phyloP scores from a whole-genome alignment of 2,888 invertebrate species.

The Spisula solida region DNA sequence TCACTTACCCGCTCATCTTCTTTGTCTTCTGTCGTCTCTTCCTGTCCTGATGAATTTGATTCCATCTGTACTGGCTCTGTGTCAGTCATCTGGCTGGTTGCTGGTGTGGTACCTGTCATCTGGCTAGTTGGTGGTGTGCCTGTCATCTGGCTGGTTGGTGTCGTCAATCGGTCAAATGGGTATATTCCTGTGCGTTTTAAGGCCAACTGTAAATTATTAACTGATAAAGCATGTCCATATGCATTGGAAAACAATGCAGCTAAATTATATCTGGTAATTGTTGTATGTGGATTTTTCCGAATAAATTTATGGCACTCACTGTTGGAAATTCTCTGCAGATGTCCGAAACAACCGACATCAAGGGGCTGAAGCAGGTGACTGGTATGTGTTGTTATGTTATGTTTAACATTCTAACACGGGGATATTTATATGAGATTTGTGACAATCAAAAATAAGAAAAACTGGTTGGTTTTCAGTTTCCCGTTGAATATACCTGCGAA shows the following conservation, averaged over 20 bases:
- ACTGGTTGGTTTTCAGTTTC: not conserved
- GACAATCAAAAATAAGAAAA: not conserved
- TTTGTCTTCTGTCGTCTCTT: too few species aligned
- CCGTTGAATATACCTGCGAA: constrained; percentile 19
- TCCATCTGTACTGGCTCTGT: too few species aligned
- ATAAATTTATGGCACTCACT: not conserved
- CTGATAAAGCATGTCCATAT: not conserved
- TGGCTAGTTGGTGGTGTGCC: too few species aligned
- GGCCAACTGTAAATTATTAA: not conserved
- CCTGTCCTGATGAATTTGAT: too few species aligned
- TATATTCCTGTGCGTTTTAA: not conserved
- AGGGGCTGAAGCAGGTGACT: constrained; percentile 20
- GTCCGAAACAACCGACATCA: constrained; percentile 33
- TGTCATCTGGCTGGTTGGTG: too few species aligned
- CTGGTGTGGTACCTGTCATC: too few species aligned
- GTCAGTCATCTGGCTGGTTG: too few species aligned
- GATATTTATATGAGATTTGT: not conserved
- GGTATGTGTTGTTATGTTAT: constrained; percentile 21
- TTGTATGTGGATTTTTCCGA: not conserved
- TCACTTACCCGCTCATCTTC: too few species aligned
- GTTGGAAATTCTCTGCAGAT: constrained; percentile 23
- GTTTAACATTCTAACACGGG: not conserved
- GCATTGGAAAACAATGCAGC: not conserved
- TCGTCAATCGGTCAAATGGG: not conserved
- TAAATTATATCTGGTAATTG: not conserved